These are phyloP conservation scores for Stictocephala bisonia DNA, from an alignment of 2,888 invertebrate species.

Conservation along the genomic window DNA sequence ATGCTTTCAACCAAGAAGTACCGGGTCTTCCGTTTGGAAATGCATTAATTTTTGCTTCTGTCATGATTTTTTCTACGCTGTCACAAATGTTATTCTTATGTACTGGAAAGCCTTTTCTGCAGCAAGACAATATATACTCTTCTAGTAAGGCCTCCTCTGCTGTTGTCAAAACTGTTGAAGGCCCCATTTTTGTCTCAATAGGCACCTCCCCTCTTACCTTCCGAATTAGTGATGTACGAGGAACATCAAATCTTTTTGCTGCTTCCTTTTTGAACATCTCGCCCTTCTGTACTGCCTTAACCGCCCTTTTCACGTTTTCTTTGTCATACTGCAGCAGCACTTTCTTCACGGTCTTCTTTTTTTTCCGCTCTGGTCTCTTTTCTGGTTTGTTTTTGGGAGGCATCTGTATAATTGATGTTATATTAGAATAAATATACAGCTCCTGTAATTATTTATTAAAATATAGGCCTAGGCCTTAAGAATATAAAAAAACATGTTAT, in stretches of 20 bases:
- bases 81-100: conserved; percentile 7
- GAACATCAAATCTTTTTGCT: neutral
- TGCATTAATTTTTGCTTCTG: conserved; percentile 1
- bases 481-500: no score
- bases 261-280: conserved; percentile 14
- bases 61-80: conserved; percentile 10
- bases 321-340: neutral
- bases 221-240: conserved; percentile 7
- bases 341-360: neutral
- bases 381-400: neutral
- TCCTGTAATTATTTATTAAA: no score
- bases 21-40: conserved; percentile 7
- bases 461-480: no score
- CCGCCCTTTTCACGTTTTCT: neutral
- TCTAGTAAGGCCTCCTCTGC: conserved; percentile 7
- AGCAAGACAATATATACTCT: neutral
- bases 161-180: neutral
- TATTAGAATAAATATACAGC: no score
- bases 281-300: conserved; percentile 10
- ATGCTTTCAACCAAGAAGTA: neutral
- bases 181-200: conserved; percentile 8
- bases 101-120: conserved; percentile 21
- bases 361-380: neutral
- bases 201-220: conserved; percentile 9
- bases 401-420: no score